Percentiles rank a stretch among this genome's conserved stretches.
Conservation (phyloP, 2,113 vertebrate genomes). For the Conger conger region DNA sequence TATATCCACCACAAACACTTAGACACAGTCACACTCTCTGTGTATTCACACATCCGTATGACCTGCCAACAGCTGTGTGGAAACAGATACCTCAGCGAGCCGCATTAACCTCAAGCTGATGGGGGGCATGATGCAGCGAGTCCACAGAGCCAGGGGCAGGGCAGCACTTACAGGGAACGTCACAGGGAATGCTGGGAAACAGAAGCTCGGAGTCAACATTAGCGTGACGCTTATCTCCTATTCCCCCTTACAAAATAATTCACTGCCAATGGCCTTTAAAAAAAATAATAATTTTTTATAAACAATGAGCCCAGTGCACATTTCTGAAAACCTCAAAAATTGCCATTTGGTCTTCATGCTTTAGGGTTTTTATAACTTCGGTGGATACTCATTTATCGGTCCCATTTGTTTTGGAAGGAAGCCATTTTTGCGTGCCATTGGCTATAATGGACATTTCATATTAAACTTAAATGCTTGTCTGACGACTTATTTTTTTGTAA, state of each 20-base stretch:
- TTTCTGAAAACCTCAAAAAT: conserved; percentile 8
- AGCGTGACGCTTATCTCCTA: neutral
- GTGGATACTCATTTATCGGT: neutral
- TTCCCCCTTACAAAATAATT: neutral
- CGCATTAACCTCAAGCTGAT: neutral
- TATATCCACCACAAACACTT: neutral
- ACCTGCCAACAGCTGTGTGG: conserved; percentile 8
- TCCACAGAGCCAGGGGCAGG: neutral
- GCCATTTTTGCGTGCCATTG: neutral
- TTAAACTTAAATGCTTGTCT: neutral
- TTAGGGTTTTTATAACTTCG: too few relatives aligned
- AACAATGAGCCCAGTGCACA: neutral
- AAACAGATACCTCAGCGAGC: conserved; percentile 2
- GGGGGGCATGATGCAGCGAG: neutral
- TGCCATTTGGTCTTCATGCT: neutral
- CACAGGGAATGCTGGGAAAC: neutral
- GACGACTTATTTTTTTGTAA: neutral
- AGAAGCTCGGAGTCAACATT: neutral
- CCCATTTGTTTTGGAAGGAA: neutral
- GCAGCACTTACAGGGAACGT: neutral
- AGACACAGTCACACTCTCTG: neutral
- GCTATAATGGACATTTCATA: too few relatives aligned
- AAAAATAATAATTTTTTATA: too few relatives aligned
- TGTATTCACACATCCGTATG: conserved; percentile 9
- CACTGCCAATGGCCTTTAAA: too few relatives aligned